Evolutionary conservation across 2,888 invertebrate genomes (phyloP).

Genomic region (Leptinotarsa haldemani): DNA sequence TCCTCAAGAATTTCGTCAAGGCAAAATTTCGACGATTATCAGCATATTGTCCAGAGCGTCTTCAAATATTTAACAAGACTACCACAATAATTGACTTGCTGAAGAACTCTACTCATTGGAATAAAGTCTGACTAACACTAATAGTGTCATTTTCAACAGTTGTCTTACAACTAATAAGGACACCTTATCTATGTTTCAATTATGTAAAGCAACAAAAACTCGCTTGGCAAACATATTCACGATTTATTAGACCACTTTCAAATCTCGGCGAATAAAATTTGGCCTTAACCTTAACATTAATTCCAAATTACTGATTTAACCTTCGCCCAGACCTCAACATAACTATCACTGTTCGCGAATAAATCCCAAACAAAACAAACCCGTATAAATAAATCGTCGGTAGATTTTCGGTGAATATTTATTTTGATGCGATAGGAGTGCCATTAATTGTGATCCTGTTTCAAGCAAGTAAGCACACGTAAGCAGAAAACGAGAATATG

Average conservation of each 20-base stretch:
- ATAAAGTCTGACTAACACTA: too few species aligned
- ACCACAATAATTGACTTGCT: too few species aligned
- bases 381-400: constrained; percentile 11
- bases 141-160: too few species aligned
- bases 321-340: constrained; percentile 12
- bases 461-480: neutral
- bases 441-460: neutral
- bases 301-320: constrained; percentile 6
- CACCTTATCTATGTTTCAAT: too few species aligned
- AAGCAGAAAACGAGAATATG: too few species aligned
- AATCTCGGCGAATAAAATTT: constrained; percentile 10
- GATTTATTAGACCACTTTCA: constrained; percentile 9
- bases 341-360: constrained; percentile 12
- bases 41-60: too few species aligned
- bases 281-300: constrained; percentile 17
- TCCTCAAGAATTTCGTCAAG: too few species aligned
- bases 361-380: constrained; percentile 6
- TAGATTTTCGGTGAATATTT: constrained; percentile 1
- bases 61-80: too few species aligned
- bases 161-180: too few species aligned
- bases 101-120: too few species aligned
- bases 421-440: neutral
- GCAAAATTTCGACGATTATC: too few species aligned
- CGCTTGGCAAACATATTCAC: neutral
- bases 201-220: neutral